These are phyloP conservation scores for Rhinopomastus cyanomelas DNA, from an alignment of 2,113 vertebrate genomes.

Conservation along the genomic window DNA sequence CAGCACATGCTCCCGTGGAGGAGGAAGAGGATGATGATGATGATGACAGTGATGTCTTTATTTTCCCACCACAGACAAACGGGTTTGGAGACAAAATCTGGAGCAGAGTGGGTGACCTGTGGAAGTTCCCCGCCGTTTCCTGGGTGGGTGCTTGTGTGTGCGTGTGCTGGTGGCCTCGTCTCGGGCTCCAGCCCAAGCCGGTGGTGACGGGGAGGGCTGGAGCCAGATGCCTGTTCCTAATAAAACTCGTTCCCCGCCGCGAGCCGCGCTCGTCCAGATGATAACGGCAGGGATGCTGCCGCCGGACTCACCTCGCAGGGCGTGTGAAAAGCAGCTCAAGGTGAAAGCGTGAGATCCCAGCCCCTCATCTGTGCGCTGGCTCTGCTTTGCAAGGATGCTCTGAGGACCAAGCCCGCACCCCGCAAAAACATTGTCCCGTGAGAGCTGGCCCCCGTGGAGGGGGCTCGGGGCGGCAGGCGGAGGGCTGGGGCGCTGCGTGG, in stretches of 20 bases:
- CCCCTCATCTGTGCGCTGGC: rapidly evolving
- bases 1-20: not conserved
- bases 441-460: not conserved
- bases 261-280: constrained; percentile 3
- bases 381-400: not conserved
- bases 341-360: not conserved
- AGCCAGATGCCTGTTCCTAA: constrained; percentile 19
- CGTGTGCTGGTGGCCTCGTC: not conserved
- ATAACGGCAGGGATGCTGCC: not conserved
- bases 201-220: not conserved
- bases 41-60: not conserved
- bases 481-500: not conserved
- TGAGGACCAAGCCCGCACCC: not conserved
- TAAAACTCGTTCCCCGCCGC: not conserved
- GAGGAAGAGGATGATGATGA: not conserved
- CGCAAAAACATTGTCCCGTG: not conserved
- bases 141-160: not conserved
- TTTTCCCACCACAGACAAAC: not conserved
- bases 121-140: not conserved
- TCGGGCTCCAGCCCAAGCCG: not conserved
- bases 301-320: not conserved
- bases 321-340: not conserved
- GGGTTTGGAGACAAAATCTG: not conserved
- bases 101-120: rapidly evolving
- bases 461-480: not conserved